A percentile compares a stretch with the other conserved stretches of the same genome.
phyloP scores from a whole-genome alignment of 53 echinoderm and acorn worm genomes.

The Mesocentrotus franciscanus region DNA sequence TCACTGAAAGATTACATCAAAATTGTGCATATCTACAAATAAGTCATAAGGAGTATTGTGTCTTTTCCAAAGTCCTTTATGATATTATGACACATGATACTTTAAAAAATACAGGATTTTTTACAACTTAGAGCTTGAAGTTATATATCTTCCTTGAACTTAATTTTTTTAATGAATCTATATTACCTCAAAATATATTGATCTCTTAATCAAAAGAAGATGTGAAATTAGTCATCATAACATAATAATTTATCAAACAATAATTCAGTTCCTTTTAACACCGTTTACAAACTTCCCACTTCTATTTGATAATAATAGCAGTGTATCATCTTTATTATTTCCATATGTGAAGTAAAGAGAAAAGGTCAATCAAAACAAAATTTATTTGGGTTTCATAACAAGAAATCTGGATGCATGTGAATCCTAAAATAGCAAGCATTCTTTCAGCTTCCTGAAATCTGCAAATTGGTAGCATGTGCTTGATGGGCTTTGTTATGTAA shows the following conservation, averaged over 20 bases:
- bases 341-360: background rate
- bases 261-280: background rate
- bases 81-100: background rate
- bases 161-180: background rate
- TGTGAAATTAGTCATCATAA: background rate
- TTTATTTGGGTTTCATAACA: background rate
- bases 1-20: background rate
- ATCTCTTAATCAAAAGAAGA: background rate
- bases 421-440: constrained; percentile 5
- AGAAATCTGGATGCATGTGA: background rate
- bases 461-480: constrained; percentile 1
- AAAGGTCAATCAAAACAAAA: background rate
- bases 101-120: background rate
- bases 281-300: background rate
- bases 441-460: background rate
- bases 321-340: background rate
- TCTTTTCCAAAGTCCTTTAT: background rate
- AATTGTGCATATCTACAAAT: too few relatives aligned
- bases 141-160: background rate
- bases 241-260: background rate
- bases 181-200: background rate
- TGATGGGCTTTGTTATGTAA: constrained; percentile 15
- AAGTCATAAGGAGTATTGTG: background rate
- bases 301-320: background rate
- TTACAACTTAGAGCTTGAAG: background rate